Evolutionary conservation across 2,113 vertebrate species (phyloP).

Genomic region (Orycteropus afer): DNA sequence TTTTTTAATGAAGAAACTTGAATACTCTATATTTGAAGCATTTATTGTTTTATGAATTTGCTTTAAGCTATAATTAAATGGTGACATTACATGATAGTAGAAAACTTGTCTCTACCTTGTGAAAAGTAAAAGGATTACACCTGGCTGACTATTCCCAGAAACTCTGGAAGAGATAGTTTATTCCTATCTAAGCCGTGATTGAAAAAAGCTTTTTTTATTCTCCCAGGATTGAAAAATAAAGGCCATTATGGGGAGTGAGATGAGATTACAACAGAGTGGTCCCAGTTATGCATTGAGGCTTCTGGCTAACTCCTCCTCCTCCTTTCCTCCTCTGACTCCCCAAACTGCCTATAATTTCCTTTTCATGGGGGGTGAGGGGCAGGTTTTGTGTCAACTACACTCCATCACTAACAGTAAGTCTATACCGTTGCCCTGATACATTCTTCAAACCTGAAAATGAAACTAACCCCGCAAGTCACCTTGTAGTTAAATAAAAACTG

Average conservation of each 20-base stretch:
- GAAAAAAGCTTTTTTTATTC: not conserved
- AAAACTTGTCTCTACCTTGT: not conserved
- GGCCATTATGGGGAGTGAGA: not conserved
- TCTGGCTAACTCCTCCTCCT: not conserved
- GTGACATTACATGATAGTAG: not conserved
- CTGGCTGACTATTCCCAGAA: not conserved
- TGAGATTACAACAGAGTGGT: not conserved
- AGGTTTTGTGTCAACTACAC: not conserved
- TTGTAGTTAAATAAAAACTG: not conserved
- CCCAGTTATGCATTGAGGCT: not conserved
- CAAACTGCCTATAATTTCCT: not conserved
- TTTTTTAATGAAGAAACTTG: slow-evolving; percentile 13
- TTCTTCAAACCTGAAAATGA: not conserved
- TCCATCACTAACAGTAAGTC: not conserved
- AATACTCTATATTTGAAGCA: slow-evolving; percentile 15
- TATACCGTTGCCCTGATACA: not conserved
- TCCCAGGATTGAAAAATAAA: not conserved
- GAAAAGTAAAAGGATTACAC: not conserved
- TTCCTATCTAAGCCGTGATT: not conserved
- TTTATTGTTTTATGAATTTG: not conserved
- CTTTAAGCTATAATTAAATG: not conserved
- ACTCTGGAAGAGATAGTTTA: not conserved
- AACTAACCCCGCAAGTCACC: not conserved
- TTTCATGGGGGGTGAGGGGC: not conserved
- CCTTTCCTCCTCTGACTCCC: accelerated